Percentiles rank a stretch among this genome's conserved stretches.
phyloP scores from a whole-genome alignment of 2,888 invertebrate genomes.

The Sabatieria punctata region DNA sequence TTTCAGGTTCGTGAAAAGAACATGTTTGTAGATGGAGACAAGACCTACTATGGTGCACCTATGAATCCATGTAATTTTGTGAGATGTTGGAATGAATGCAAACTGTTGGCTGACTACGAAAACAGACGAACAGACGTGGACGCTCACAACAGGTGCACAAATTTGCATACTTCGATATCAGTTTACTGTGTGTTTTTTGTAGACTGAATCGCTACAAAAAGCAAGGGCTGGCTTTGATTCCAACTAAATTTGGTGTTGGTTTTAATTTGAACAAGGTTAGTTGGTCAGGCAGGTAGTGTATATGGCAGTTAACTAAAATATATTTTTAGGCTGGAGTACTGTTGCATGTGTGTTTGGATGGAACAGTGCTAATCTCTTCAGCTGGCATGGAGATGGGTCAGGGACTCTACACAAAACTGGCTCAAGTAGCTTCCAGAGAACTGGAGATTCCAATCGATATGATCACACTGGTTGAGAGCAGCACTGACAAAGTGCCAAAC shows the following conservation, averaged over 20 bases:
- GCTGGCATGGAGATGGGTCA: constrained; percentile 91
- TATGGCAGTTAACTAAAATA: too few relatives aligned
- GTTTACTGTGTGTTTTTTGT: too few relatives aligned
- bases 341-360: constrained; percentile 56
- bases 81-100: constrained; percentile 32
- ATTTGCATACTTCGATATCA: too few relatives aligned
- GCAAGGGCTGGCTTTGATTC: constrained; percentile 23
- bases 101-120: constrained; percentile 23
- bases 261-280: constrained; percentile 28
- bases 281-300: too few relatives aligned
- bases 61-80: constrained; percentile 48
- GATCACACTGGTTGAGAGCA: too few relatives aligned
- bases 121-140: constrained; percentile 21
- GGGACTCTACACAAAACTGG: constrained; percentile 85
- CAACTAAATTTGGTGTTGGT: constrained; percentile 29
- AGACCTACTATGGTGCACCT: constrained; percentile 57
- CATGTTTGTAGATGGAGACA: constrained; percentile 57
- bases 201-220: constrained; percentile 20
- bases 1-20: constrained; percentile 51
- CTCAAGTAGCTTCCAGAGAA: constrained; percentile 43
- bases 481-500: constrained; percentile 80
- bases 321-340: constrained; percentile 52
- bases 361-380: constrained; percentile 67
- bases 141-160: constrained; percentile 33
- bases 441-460: background rate